Evolutionary conservation across 23 tunicate species (phyloP).

Genomic region (Trididemnum miniatum): DNA sequence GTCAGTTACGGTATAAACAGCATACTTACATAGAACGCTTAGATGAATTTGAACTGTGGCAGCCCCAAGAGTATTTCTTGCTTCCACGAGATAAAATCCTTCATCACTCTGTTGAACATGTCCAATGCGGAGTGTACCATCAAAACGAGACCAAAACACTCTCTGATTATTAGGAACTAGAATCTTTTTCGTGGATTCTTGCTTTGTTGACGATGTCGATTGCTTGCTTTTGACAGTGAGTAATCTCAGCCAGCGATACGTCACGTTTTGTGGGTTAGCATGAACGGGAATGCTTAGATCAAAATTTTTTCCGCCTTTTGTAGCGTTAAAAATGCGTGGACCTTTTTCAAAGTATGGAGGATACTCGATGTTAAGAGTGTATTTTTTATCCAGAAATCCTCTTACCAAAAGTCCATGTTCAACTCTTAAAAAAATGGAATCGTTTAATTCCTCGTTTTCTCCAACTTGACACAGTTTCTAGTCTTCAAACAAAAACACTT

Average conservation of each 20-base stretch:
- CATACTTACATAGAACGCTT: conserved; percentile 71
- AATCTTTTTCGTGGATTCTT: neutral
- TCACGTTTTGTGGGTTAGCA: conserved; percentile 58
- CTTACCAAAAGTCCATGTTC: conserved; percentile 2
- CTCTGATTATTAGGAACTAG: neutral
- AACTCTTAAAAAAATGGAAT: conserved; percentile 47
- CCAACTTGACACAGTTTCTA: no score
- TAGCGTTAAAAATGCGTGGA: conserved; percentile 22
- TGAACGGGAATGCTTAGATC: conserved; percentile 19
- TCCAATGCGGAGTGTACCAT: conserved; percentile 37
- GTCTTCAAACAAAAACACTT: no score
- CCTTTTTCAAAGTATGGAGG: conserved; percentile 39
- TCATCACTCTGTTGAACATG: conserved; percentile 40
- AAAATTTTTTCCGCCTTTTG: conserved; percentile 27
- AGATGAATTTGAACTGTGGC: conserved; percentile 27
- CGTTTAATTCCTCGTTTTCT: no score
- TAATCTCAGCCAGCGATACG: conserved; percentile 45
- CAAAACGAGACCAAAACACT: conserved; percentile 15
- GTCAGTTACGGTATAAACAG: no score
- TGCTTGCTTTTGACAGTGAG: neutral
- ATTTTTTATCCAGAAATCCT: neutral
- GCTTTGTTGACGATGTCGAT: neutral
- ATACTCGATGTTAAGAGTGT: conserved; percentile 35
- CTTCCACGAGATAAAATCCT: conserved; percentile 55
- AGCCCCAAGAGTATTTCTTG: conserved; percentile 44